These are phyloP conservation scores for Ephestia elutella DNA, from an alignment of 1,140 invertebrate genomes.

Conservation along the genomic window DNA sequence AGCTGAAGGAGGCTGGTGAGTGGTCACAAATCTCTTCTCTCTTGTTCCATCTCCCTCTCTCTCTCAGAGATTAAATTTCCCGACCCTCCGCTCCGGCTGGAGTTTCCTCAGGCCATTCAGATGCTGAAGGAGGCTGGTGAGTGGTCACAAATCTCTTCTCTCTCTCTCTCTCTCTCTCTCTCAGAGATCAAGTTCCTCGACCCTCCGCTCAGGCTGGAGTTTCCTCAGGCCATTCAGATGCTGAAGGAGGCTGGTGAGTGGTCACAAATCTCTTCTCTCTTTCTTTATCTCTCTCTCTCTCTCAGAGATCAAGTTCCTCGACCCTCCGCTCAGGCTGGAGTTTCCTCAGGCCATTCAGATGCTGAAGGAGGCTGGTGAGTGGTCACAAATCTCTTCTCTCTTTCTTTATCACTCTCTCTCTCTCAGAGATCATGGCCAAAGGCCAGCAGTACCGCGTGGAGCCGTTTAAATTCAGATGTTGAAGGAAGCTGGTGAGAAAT, in stretches of 20 bases:
- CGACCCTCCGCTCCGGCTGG: slow-evolving; percentile 91
- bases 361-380: slow-evolving; percentile 89
- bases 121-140: slow-evolving; percentile 93
- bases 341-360: slow-evolving; percentile 91
- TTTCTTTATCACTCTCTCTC: too few species aligned
- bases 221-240: too few species aligned
- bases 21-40: not conserved
- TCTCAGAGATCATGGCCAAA: too few species aligned
- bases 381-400: not conserved
- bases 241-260: too few species aligned
- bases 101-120: slow-evolving; percentile 89
- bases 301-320: slow-evolving; percentile 96
- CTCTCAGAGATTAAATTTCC: slow-evolving; percentile 97
- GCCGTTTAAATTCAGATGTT: too few species aligned
- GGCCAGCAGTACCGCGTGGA: too few species aligned
- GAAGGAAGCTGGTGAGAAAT: too few species aligned
- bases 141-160: slow-evolving; percentile 4
- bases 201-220: slow-evolving; percentile 91
- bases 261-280: not conserved
- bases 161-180: too few species aligned
- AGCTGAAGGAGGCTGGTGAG: too few species aligned
- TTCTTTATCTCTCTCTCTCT: too few species aligned
- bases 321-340: slow-evolving; percentile 91
- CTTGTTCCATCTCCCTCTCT: too few species aligned
- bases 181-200: slow-evolving; percentile 97